A percentile compares a stretch with the other conserved stretches of the same genome.
Conservation (phyloP, 2,113 vertebrate genomes). For the Labeo rohita region DNA sequence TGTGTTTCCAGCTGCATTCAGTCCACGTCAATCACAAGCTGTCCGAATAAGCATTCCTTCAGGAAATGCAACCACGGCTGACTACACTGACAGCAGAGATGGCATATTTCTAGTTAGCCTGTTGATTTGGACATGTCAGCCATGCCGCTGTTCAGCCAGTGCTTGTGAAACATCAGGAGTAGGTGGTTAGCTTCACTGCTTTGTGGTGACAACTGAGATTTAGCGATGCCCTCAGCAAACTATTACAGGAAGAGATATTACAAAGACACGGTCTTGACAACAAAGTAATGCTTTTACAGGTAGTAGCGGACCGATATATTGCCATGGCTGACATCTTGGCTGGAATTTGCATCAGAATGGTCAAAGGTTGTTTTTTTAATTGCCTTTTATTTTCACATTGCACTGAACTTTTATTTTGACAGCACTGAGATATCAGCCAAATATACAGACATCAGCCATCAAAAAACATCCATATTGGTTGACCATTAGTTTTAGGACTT, state of each 20-base stretch:
- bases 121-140: background rate
- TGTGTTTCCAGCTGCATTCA: background rate
- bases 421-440: too few species aligned
- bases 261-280: background rate
- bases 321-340: too few species aligned
- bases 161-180: conserved; percentile 12
- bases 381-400: too few species aligned
- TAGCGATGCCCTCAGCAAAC: background rate
- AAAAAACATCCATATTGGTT: too few species aligned
- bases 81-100: background rate
- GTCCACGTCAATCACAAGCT: background rate
- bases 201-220: background rate
- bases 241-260: background rate
- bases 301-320: background rate
- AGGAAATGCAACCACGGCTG: background rate
- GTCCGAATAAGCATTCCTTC: background rate
- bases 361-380: too few species aligned
- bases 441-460: too few species aligned
- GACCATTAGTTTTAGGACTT: background rate
- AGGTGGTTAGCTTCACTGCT: background rate
- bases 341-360: too few species aligned
- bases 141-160: background rate
- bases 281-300: background rate
- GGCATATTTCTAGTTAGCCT: background rate
- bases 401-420: too few species aligned